Conservation (phyloP, 2,113 vertebrate species). For the Castor canadensis region DNA sequence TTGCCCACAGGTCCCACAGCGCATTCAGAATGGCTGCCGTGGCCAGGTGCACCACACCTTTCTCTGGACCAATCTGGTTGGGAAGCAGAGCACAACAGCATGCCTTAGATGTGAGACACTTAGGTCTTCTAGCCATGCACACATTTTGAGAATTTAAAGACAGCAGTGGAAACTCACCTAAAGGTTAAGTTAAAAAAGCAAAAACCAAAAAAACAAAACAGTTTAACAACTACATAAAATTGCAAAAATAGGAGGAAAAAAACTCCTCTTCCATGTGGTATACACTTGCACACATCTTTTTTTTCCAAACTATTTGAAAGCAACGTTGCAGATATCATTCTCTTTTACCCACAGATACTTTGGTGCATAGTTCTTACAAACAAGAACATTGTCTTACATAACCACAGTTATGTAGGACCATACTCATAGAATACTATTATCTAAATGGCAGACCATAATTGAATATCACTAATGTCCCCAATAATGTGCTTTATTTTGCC, state of each 20-base stretch:
- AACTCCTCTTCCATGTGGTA: background rate
- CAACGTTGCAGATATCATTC: background rate
- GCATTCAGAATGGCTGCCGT: constrained; percentile 86
- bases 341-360: background rate
- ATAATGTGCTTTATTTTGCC: background rate
- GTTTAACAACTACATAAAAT: background rate
- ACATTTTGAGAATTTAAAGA: background rate
- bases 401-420: background rate
- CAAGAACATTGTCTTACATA: background rate
- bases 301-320: background rate
- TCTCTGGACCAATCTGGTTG: constrained; percentile 86
- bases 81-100: constrained; percentile 47
- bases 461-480: background rate
- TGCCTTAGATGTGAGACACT: background rate
- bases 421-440: background rate
- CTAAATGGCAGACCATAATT: background rate
- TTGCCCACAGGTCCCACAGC: constrained; percentile 90
- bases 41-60: constrained; percentile 87
- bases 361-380: background rate
- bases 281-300: background rate
- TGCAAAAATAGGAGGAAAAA: background rate
- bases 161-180: background rate
- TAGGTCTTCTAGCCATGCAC: background rate
- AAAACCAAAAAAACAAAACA: too few relatives aligned
- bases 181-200: background rate